Evolutionary conservation across 1,140 invertebrate species (phyloP), one percentile per base, ranked within the genome.

Genomic region (Pseudomyrmex cubaensis): DNA sequence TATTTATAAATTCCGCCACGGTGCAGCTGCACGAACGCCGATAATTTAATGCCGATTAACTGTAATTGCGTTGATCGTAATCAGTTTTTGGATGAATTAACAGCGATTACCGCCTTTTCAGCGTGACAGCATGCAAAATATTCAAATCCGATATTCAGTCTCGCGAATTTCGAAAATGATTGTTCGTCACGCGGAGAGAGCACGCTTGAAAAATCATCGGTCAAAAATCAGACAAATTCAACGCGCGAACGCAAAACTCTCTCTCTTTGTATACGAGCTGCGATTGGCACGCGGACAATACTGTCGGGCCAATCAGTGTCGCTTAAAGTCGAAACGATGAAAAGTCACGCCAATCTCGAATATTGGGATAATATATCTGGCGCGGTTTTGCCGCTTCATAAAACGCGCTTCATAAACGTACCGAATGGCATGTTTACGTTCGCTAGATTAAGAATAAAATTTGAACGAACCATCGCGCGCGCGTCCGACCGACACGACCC

Each of bases 41-140:
- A 80, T 80, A 80, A 80, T 80, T 72, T 80, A 59, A 70, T 80
- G 76, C 72, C 54, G 76, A 80, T 80, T 80, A 80, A 78, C 76
- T 48, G 64, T 70, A 78, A 80, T 80, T 54, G 54, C 66, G 9
- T 66, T 54, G 67, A 72, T 80, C 76, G 76, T 72, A 80, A 80
- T 80, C 66, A 80, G 44, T 72, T 80, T 72, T 59, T 56, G 76
- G 66, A 80, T 59, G 76, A 80, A 80, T 80, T 80, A 80, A 80
- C 66, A 72, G 46, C 66, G 76, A 72, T 80, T 54, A 72, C 66
- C 56, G 44, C 66, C 66, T 80, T 59, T 80, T 80, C 76, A 80
- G 17, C 57, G 67, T 44, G 48, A 48, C 74, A 66, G 64, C 54
- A 48, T 4, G 76, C 54, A 54, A 72, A 80, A 80, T 80, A 72